Conservation (phyloP, 1,140 invertebrate species). For the Drosophila sulfurigaster region DNA sequence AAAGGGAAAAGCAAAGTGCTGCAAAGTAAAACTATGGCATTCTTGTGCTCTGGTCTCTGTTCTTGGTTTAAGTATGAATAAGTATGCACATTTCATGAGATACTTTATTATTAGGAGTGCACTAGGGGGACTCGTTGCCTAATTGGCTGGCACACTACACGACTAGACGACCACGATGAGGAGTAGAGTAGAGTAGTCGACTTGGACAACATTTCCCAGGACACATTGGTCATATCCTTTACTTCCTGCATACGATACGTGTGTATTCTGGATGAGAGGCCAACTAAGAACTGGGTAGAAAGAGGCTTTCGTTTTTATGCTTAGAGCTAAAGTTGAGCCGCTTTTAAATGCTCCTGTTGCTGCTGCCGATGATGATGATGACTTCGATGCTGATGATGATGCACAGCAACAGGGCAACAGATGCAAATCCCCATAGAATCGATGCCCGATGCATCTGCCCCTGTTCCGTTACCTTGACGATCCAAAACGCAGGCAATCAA, state of each 20-base stretch:
- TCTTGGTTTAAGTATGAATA: slow-evolving; percentile 5
- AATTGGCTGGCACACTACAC: slow-evolving; percentile 27
- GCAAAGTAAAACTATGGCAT: not conserved
- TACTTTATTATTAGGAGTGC: slow-evolving; percentile 17
- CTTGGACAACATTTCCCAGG: slow-evolving; percentile 7
- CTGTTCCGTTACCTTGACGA: slow-evolving; percentile 63
- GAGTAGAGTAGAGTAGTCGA: too few relatives aligned
- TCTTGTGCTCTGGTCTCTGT: not conserved
- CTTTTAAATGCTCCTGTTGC: slow-evolving; percentile 30
- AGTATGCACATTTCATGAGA: slow-evolving; percentile 18
- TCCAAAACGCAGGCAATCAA: slow-evolving; percentile 75
- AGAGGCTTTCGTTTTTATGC: slow-evolving; percentile 9
- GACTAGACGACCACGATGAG: not conserved
- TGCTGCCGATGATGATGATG: not conserved
- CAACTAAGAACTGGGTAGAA: too few relatives aligned
- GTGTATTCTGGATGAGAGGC: too few relatives aligned
- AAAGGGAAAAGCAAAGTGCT: slow-evolving; percentile 1
- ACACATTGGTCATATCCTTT: slow-evolving; percentile 15
- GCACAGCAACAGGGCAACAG: not conserved
- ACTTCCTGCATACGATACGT: not conserved
- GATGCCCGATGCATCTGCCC: not conserved
- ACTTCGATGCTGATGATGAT: not conserved
- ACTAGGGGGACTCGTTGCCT: slow-evolving; percentile 17
- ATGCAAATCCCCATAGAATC: slow-evolving; percentile 32
- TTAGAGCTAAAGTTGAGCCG: slow-evolving; percentile 24